Conservation (phyloP, 2,113 vertebrate species). For the Rutilus rutilus region DNA sequence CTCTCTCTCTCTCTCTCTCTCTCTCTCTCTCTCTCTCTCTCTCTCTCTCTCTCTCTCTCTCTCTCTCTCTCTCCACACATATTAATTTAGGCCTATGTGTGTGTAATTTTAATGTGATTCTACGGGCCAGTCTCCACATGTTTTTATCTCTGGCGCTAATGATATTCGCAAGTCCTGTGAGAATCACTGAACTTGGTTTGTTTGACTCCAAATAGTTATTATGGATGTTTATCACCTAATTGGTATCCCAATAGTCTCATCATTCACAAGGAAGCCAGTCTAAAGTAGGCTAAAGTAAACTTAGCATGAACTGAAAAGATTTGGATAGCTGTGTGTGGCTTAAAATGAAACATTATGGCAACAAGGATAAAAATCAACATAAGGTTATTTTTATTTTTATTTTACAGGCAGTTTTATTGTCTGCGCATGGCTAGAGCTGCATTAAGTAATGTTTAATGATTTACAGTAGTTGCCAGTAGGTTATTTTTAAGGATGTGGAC, state of each 20-base stretch:
- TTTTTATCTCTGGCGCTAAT: not conserved
- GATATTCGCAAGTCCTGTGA: constrained; percentile 1
- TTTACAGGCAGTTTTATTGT: not conserved
- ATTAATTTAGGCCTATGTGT: not conserved
- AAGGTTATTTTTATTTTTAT: not conserved
- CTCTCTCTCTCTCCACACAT: not conserved
- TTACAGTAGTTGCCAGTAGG: not conserved
- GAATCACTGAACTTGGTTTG: constrained; percentile 25
- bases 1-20: too few species aligned
- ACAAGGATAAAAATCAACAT: not conserved
- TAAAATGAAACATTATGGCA: not conserved
- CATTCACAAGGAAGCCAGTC: constrained; percentile 4
- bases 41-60: too few species aligned
- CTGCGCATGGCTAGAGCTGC: not conserved
- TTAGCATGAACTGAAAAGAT: not conserved
- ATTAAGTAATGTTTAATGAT: not conserved
- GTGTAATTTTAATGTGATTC: not conserved
- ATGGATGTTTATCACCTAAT: constrained; percentile 31
- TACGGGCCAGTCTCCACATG: not conserved
- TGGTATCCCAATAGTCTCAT: not conserved
- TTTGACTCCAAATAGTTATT: constrained; percentile 13
- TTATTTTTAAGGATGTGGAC: constrained; percentile 7
- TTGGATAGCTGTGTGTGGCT: not conserved
- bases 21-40: too few species aligned
- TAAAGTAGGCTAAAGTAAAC: constrained; percentile 16